Percentiles rank a stretch among this genome's conserved stretches.
Evolutionary conservation across 2,113 vertebrate genomes (phyloP).

Genomic region (Xenus cinereus): DNA sequence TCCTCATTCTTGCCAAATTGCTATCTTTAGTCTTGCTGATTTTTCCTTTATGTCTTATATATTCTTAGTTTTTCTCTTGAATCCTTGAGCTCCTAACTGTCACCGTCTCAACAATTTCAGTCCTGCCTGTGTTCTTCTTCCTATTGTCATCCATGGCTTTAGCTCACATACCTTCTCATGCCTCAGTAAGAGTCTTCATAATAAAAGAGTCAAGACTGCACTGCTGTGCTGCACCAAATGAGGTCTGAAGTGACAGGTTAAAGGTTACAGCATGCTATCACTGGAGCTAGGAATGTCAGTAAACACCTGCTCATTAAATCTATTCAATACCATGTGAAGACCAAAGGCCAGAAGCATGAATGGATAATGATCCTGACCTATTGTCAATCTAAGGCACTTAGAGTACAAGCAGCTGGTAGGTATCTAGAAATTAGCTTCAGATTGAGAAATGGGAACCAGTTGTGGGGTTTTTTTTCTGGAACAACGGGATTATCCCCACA

Average conservation of each 20-base stretch:
- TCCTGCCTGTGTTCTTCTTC: background rate
- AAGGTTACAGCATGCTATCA: background rate
- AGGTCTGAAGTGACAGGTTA: background rate
- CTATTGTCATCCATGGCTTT: background rate
- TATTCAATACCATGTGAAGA: background rate
- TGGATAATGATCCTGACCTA: background rate
- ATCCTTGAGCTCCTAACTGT: background rate
- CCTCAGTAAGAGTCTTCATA: background rate
- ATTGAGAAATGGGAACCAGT: background rate
- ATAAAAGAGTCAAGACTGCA: background rate
- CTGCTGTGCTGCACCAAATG: background rate
- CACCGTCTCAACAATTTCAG: background rate
- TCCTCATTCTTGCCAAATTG: background rate
- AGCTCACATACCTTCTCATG: background rate
- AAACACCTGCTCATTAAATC: background rate
- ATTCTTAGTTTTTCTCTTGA: background rate
- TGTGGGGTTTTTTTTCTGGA: background rate
- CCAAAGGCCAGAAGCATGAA: background rate
- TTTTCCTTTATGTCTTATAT: background rate
- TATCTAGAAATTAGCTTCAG: background rate
- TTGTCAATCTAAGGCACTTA: background rate
- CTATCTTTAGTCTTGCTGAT: background rate
- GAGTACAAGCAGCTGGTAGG: background rate
- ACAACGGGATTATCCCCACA: background rate
- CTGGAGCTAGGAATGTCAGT: background rate